Evolutionary conservation across 2,113 vertebrate species (phyloP).

Genomic region (Anhinga anhinga): DNA sequence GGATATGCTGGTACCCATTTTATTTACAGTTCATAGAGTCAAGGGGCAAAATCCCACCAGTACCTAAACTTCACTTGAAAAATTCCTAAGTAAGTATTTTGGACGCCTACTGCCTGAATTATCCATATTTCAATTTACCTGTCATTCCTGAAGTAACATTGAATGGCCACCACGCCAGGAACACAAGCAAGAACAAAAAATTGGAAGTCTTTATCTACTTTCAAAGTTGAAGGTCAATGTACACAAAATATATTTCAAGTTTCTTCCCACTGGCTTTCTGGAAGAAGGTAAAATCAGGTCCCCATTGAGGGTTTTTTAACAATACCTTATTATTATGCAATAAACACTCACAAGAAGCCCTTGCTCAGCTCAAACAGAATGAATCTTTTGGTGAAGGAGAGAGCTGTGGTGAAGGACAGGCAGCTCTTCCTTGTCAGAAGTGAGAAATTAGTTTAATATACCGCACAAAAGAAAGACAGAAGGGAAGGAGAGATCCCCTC

Average conservation of each 20-base stretch:
- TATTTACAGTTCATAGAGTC: neutral
- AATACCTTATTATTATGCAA: neutral
- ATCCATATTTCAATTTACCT: neutral
- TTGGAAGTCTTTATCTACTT: neutral
- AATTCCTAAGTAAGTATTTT: neutral
- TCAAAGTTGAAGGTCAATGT: neutral
- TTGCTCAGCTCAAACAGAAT: neutral
- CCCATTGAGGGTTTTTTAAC: neutral
- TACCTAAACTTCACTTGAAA: neutral
- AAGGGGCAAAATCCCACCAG: neutral
- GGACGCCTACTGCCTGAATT: neutral
- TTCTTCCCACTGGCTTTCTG: neutral
- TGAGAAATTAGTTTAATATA: conserved; percentile 67
- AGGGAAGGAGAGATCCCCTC: conserved; percentile 61
- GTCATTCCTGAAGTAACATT: neutral
- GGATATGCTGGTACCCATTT: neutral
- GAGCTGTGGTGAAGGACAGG: conserved; percentile 17
- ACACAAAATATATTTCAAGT: neutral
- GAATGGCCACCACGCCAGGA: neutral
- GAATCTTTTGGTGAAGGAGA: conserved; percentile 13
- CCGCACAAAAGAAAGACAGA: conserved; percentile 47
- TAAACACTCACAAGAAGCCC: neutral
- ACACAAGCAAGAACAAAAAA: neutral
- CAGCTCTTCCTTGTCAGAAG: conserved; percentile 41
- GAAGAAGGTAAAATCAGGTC: neutral